These are phyloP conservation scores for Drosophila paramelanica DNA, from an alignment of 2,888 invertebrate genomes.

Conservation along the genomic window DNA sequence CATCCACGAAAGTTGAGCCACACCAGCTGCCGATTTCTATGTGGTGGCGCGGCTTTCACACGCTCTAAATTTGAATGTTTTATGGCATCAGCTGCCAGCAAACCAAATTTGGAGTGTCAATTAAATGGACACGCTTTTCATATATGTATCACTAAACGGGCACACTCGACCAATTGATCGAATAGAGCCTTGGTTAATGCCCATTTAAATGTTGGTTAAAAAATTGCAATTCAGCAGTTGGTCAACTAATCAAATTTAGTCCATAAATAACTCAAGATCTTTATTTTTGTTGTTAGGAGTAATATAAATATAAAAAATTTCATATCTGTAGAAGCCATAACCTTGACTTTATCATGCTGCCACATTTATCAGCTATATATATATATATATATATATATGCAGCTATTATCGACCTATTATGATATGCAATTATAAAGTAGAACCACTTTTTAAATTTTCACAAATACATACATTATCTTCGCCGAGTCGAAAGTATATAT, in stretches of 20 bases:
- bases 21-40: constrained; percentile 53
- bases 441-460: background rate
- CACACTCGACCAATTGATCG: background rate
- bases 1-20: constrained; percentile 42
- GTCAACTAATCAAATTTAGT: background rate
- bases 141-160: background rate
- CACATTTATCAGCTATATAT: constrained; percentile 2
- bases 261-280: too few species aligned
- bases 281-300: background rate
- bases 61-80: constrained; percentile 69
- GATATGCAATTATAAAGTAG: background rate
- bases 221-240: background rate
- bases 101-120: constrained; percentile 36
- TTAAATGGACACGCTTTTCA: constrained; percentile 21
- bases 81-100: constrained; percentile 37
- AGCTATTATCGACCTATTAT: background rate
- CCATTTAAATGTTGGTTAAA: background rate
- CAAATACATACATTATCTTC: background rate
- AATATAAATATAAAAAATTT: background rate
- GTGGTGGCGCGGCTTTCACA: constrained; percentile 68
- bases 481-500: too few species aligned
- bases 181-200: background rate
- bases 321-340: background rate
- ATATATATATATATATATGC: too few species aligned
- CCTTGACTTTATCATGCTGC: background rate